Evolutionary conservation across 2,113 vertebrate genomes (phyloP).

Genomic region (Smithornis capensis): DNA sequence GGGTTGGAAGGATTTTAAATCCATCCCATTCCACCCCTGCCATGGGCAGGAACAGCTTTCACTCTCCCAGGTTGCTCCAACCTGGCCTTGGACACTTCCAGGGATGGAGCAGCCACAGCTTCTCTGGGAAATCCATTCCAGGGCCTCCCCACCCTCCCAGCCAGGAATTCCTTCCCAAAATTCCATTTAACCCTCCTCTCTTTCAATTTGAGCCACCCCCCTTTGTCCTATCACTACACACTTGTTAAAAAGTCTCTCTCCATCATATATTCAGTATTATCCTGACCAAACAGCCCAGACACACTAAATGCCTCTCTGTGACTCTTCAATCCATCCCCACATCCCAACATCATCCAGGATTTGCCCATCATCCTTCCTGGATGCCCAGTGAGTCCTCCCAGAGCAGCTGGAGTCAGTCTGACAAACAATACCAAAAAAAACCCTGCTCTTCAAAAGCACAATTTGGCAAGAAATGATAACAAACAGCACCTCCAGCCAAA

Average conservation of each 20-base stretch:
- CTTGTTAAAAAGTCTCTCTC: not conserved
- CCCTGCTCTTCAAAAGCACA: not conserved
- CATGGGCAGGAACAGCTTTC: not conserved
- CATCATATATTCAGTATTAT: not conserved
- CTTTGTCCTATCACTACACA: not conserved
- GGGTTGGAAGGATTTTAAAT: not conserved
- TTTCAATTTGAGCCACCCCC: not conserved
- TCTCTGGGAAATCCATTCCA: not conserved
- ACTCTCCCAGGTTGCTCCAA: fast-evolving
- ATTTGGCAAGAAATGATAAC: not conserved
- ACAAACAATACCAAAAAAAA: not conserved
- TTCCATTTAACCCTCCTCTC: not conserved
- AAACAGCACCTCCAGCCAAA: not conserved
- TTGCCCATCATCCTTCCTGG: not conserved
- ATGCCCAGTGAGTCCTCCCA: no score
- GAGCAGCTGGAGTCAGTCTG: not conserved
- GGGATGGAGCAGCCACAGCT: not conserved
- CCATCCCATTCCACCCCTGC: not conserved
- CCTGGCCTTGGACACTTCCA: not conserved
- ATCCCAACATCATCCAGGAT: not conserved
- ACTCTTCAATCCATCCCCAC: not conserved
- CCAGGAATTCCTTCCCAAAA: not conserved
- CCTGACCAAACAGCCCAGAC: not conserved
- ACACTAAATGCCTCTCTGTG: not conserved
- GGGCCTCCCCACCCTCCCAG: not conserved